Conservation (phyloP, 2,797 vertebrate species). For the Sylvilagus floridanus region DNA sequence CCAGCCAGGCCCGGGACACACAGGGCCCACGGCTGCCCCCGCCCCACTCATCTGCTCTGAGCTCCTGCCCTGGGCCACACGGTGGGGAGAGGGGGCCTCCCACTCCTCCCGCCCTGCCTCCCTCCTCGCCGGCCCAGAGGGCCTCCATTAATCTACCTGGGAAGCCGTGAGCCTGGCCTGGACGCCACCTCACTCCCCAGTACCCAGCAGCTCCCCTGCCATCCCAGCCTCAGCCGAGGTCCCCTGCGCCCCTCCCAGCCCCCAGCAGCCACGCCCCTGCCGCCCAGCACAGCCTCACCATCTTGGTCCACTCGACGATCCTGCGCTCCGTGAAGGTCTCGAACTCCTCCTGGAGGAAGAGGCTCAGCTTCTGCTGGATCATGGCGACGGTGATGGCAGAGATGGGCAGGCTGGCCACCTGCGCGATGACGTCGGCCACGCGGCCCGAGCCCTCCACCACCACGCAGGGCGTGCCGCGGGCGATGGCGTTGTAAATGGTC, state of each 20-base stretch:
- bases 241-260: neutral
- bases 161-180: neutral
- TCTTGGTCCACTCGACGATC: slow-evolving; percentile 96
- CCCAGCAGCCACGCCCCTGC: neutral
- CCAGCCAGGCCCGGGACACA: too few relatives aligned
- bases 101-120: neutral
- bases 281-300: slow-evolving; percentile 86
- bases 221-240: neutral
- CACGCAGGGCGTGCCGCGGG: slow-evolving; percentile 94
- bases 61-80: too few relatives aligned
- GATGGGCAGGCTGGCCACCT: slow-evolving; percentile 90
- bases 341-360: slow-evolving; percentile 91
- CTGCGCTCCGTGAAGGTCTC: slow-evolving; percentile 88
- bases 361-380: slow-evolving; percentile 90
- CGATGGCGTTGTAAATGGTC: slow-evolving; percentile 96
- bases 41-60: too few relatives aligned
- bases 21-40: too few relatives aligned
- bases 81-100: too few relatives aligned
- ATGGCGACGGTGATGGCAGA: slow-evolving; percentile 89
- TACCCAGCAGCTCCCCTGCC: neutral
- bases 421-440: slow-evolving; percentile 95
- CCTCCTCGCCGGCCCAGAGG: fast-evolving
- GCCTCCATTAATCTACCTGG: neutral
- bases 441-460: slow-evolving; percentile 96
- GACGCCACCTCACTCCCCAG: too few relatives aligned